Base-by-base conservation (phyloP, 2,888 invertebrate species). In the Lamproptera curius region DNA sequence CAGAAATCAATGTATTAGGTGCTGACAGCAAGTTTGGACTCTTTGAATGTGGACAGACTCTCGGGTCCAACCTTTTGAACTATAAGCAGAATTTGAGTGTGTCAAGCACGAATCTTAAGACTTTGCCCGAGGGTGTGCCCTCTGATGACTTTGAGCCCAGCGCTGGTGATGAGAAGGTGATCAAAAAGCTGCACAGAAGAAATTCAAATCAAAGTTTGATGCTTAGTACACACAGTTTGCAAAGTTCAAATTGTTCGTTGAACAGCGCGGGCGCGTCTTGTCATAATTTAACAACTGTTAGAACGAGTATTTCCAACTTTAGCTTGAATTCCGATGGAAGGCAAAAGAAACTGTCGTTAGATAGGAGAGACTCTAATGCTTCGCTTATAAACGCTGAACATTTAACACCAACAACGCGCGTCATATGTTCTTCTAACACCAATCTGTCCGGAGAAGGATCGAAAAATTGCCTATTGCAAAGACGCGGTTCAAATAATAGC, bases 401-500 rank as follows among this genome's bases (percentile, higher is more conserved):
- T 46, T 54, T 82, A 31, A 73, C 79, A 0, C 87, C 85, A 0
- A 76, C 80, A 0, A 78, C 84, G 1, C 63, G 84, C 38, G 76
- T 85, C 0, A 74, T 89, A 4, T 90, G 90, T 49, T 82, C 89
- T 0, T 91, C 89, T 0, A 88, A 88, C 54, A 72, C 76, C 0
- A 89, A 77, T 55, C 57, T 89, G 0, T 66, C 77, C 0, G 77
- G 78, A 0, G 86, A 86, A 16, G 63, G 61, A 0, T 68, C 76
- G 0, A 84, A 87, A 13, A 94, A 93, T 70, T 93, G 94, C 52
- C 76, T 94, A 10, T 66, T 95, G 9, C 94, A 95, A 62, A 90
- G 96, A 16, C 89, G 96, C 13, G 96, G 96, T 0, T 96, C 96
- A 0, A 96, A 95, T 65, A 95, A 96, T 17, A 95, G 95, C 61